Evolutionary conservation across 2,113 vertebrate species (phyloP).

Genomic region (Anarhynchus alexandrinus): DNA sequence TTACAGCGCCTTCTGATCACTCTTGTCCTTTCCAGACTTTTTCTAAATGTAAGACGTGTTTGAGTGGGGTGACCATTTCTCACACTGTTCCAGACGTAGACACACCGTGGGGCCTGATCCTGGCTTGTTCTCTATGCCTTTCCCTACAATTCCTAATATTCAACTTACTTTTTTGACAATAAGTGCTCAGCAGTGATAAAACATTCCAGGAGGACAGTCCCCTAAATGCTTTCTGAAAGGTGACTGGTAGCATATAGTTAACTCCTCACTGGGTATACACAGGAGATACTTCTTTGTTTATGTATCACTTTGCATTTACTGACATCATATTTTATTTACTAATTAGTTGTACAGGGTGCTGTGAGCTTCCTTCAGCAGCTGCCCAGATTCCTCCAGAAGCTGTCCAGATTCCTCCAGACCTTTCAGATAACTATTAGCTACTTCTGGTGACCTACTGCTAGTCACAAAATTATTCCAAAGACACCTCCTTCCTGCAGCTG

Average conservation of each 20-base stretch:
- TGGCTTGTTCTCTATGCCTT: background rate
- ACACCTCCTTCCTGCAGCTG: background rate
- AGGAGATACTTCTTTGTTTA: background rate
- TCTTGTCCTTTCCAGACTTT: background rate
- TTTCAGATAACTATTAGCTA: background rate
- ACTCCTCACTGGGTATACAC: background rate
- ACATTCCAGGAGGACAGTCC: background rate
- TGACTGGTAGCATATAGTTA: background rate
- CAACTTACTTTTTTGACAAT: background rate
- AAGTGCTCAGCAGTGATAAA: background rate
- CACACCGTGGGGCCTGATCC: background rate
- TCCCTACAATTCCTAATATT: background rate
- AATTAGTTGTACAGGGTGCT: background rate
- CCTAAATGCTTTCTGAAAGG: background rate
- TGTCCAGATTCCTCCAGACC: background rate
- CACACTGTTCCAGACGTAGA: background rate
- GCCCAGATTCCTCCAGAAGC: background rate
- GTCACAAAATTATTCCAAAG: background rate
- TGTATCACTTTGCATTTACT: background rate
- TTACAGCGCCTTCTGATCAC: too few species aligned
- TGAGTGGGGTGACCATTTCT: background rate
- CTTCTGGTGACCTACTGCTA: background rate
- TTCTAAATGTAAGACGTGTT: background rate
- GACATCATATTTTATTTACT: background rate
- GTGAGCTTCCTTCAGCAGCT: background rate